Base-by-base conservation (phyloP, 2,797 vertebrate species). In the Telmatherina bonti region DNA sequence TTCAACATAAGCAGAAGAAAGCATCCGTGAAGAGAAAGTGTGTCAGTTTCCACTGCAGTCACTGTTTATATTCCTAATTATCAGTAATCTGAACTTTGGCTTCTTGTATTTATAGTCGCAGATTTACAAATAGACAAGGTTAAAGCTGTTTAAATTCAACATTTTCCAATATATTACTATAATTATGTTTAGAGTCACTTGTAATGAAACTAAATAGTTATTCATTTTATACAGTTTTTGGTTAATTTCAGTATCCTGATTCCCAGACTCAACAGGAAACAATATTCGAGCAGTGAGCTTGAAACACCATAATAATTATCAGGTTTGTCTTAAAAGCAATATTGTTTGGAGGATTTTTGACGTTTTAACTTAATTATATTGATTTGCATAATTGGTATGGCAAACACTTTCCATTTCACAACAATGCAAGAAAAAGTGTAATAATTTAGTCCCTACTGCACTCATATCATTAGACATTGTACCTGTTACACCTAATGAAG, bases 1-100 rank as follows among this genome's bases (percentile, higher is more conserved):
- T 58, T n/a, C 22, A 41, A 33, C 63, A 72, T 53, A 36, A 55
- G 11, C 60, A 51, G 36, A 76, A 31, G 53, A 55, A 43, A 30
- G 56, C n/a, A 58, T 79, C 78, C 62, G 54, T 4, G 12, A 24
- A 5, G 54, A 75, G 45, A 68, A 58, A 58, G n/a, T 15, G 11
- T 49, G 61, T 58, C 61, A 65, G 64, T 62, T 67, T 35, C 55
- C 29, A 27, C 45, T 29, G 38, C 16, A 61, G 26, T 26, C 31
- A 4, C 26, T 30, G 20, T 57, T 61, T 62, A 7, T 2, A 30
- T 59, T 53, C 30, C 56, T 15, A 11, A 24, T 18, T 0, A 22
- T 59, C 11, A 52, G 22, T 10, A 22, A 13, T 43, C 27, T 52
- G 33, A 61, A 60, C 29, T 22, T 68, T 22, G 15, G 61, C 18